Base-by-base conservation (phyloP, 2,888 invertebrate species). In the Neoaliturus tenellus region DNA sequence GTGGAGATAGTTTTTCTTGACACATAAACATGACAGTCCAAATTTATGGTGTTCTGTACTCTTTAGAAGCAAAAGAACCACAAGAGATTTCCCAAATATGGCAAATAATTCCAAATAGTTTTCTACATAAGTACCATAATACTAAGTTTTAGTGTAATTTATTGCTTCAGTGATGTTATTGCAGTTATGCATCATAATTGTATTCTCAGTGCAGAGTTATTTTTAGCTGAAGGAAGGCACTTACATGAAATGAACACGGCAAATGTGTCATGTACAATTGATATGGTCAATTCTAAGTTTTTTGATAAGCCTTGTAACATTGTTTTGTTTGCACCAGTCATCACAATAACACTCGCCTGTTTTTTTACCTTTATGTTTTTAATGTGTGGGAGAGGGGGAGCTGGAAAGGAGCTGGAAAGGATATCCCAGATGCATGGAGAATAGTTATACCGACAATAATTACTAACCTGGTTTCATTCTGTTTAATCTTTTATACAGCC, bases 351-450 rank as follows among this genome's bases (percentile, higher is more conserved):
- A n/a, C 6, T 75, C 10, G 35, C 75, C 12, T 28, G 75, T 25
- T 75, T 75, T n/a, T 75, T 75, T 17, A 44, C 39, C 3, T 10
- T 25, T 25, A 44, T 75, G 48, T 75, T 75, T 48, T 1, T 23
- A 23, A 75, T 28, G n/a, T 75, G 75, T 48, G 75, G 75, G n/a
- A 44, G 48, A 28, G 75, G 75, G 28, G 75, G 75, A 4, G 75
- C 75, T 14, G 75, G 75, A 0, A 44, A 31, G 75, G 75, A 4
- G 75, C 75, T 14, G 75, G 75, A 0, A 44, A 31, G 25, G 28
- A 35, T 14, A 14, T 75, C 14, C 41, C 41, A 25, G 44, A 75
- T 44, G 44, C 75, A 8, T 75, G 75, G 75, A 35, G 48, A 39
- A 17, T 75, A 44, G 44, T 44, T 20, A 6, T 75, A 8, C 75